Evolutionary conservation across 2,888 invertebrate species (phyloP).

Genomic region (Catocala nupta): DNA sequence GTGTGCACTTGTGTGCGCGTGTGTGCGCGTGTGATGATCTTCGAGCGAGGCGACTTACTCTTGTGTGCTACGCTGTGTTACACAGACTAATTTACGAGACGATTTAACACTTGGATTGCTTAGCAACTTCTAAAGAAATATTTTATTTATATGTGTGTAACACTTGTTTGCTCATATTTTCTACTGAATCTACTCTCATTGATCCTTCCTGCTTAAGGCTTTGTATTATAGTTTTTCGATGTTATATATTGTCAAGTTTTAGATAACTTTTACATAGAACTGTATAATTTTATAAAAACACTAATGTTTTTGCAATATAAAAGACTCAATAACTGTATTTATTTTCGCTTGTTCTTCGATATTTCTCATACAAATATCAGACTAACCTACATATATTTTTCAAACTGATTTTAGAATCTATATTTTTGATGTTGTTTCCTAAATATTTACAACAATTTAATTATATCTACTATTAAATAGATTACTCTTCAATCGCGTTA

Average conservation of each 20-base stretch:
- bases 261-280: slow-evolving; percentile 39
- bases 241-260: slow-evolving; percentile 54
- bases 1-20: background rate
- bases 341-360: slow-evolving; percentile 51
- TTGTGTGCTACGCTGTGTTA: slow-evolving; percentile 1
- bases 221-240: slow-evolving; percentile 52
- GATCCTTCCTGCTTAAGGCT: slow-evolving; percentile 57
- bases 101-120: slow-evolving; percentile 20
- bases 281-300: slow-evolving; percentile 24
- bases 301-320: slow-evolving; percentile 22
- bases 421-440: slow-evolving; percentile 51
- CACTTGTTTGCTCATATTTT: slow-evolving; percentile 51
- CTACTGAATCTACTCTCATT: slow-evolving; percentile 58
- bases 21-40: background rate
- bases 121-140: slow-evolving; percentile 5
- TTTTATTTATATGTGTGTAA: slow-evolving; percentile 7
- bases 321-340: slow-evolving; percentile 23
- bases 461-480: slow-evolving; percentile 38
- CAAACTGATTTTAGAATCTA: slow-evolving; percentile 43
- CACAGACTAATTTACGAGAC: slow-evolving; percentile 6
- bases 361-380: slow-evolving; percentile 35
- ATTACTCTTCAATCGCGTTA: slow-evolving; percentile 35
- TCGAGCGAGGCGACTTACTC: slow-evolving; percentile 14
- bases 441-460: slow-evolving; percentile 43
- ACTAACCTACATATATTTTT: slow-evolving; percentile 39